Percentiles rank a stretch among this genome's conserved stretches.
Conservation (phyloP, 2,888 invertebrate genomes). For the Nephrotoma guestfalica region DNA sequence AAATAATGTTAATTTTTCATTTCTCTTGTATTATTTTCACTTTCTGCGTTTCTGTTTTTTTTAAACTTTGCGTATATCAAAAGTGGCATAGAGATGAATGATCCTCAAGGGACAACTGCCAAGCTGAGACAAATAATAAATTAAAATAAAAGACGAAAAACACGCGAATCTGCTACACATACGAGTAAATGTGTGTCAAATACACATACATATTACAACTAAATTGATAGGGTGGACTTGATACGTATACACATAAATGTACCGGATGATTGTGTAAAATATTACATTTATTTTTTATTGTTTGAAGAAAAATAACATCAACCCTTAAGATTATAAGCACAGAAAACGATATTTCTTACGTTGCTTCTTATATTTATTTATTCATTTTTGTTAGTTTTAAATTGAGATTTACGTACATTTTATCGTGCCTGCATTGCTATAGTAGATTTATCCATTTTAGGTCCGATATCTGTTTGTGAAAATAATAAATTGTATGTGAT, state of each 20-base stretch:
- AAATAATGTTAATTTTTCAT: not conserved
- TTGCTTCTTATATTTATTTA: not conserved
- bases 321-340: not conserved
- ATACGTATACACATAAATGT: not conserved
- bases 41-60: not conserved
- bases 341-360: not conserved
- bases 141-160: not conserved
- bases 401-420: constrained; percentile 1
- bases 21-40: not conserved
- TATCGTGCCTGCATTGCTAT: not conserved
- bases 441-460: not conserved
- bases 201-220: not conserved
- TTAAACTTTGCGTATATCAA: not conserved
- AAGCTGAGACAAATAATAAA: constrained; percentile 5
- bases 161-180: not conserved
- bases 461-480: not conserved
- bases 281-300: not conserved
- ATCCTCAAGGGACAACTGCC: constrained; percentile 5
- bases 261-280: not conserved
- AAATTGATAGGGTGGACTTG: constrained; percentile 1
- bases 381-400: not conserved
- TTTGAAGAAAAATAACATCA: not conserved
- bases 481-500: constrained; percentile 2
- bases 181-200: not conserved
- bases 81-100: not conserved